Percentiles rank a stretch among this genome's conserved stretches.
phyloP scores from a whole-genome alignment of 2,113 vertebrate genomes.

The Sphaerodactylus townsendi region DNA sequence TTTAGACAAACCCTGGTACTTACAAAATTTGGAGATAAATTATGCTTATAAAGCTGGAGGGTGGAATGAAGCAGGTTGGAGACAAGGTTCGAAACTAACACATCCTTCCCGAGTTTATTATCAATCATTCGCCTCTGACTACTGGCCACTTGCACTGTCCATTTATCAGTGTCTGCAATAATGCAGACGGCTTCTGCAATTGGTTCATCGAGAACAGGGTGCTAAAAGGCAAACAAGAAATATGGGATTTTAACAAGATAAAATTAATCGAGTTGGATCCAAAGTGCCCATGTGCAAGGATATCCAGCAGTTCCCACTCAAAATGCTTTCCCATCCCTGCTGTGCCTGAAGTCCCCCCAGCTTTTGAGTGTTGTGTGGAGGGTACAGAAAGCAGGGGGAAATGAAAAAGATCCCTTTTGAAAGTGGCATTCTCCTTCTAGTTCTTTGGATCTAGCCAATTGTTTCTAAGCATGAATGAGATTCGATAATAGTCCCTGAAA shows the following conservation, averaged over 20 bases:
- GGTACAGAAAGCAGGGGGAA: too few species aligned
- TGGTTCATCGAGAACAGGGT: conserved; percentile 96
- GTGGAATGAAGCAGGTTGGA: conserved; percentile 95
- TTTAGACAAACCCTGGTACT: conserved; percentile 41
- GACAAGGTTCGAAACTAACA: conserved; percentile 93
- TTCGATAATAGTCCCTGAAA: not conserved
- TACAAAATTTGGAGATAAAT: conserved; percentile 97
- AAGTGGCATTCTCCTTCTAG: too few species aligned
- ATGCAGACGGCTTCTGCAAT: conserved; percentile 98
- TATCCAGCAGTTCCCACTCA: too few species aligned
- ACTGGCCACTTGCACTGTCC: conserved; percentile 97
- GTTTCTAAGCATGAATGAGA: not conserved
- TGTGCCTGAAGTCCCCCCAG: too few species aligned
- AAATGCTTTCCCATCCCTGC: too few species aligned
- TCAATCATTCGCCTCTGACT: conserved; percentile 92
- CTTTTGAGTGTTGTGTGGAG: too few species aligned
- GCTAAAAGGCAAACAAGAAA: conserved; percentile 73
- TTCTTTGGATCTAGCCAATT: not conserved
- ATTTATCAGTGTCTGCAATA: conserved; percentile 96
- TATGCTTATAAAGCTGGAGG: conserved; percentile 95
- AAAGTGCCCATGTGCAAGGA: too few species aligned
- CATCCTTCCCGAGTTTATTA: conserved; percentile 93
- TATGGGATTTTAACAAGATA: conserved; percentile 8
- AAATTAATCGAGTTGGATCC: not conserved
- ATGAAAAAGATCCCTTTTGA: too few species aligned